Base-by-base conservation (phyloP, 2,888 invertebrate species). In the Scaeva pyrastri region DNA sequence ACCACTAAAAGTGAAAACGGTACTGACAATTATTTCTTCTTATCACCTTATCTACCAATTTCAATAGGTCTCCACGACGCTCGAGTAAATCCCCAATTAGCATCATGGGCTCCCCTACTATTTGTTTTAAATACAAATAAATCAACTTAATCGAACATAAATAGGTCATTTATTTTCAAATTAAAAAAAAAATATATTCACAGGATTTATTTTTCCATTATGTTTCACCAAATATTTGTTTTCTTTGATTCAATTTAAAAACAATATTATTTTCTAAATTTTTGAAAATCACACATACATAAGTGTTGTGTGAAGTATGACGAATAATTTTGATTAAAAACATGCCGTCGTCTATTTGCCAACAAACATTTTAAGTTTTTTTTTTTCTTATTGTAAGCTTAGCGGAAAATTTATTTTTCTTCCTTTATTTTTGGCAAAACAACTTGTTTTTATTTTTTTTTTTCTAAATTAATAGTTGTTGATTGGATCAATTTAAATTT, bases 351-450 rank as follows among this genome's bases (percentile, higher is more conserved):
- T 68, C 1, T 68, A 11, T 50, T 52, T 52, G 68, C 68, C 68
- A 68, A 68, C 14, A 36, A 68, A 39, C 11, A 52, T 31, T n/a
- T 16, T 23, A 48, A 39, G 14, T 14, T 16, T 41, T 41, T 6
- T 19, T 48, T 68, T n/a, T n/a, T n/a, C n/a, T 68, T 36, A 39
- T 68, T 21, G 12, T 19, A 1, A 48, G 19, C 41, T 58, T 48
- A 66, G 52, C 39, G 50, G 50, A 21, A 68, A 68, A 50, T 68
- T 50, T 45, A 26, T 26, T 31, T 31, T 31, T 31, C 26, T 31
- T 66, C n/a, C 26, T 2, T 26, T 5, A 66, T 66, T 66, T 66
- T 52, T 68, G 68, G 50, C 68, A 52, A 52, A 10, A 2, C 1
- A 5, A 4, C 0, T 10, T 39, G 39, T 39, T 39, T 41, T 5